phyloP scores from a whole-genome alignment of 2,113 vertebrate genomes.

The Holacanthus passer region DNA sequence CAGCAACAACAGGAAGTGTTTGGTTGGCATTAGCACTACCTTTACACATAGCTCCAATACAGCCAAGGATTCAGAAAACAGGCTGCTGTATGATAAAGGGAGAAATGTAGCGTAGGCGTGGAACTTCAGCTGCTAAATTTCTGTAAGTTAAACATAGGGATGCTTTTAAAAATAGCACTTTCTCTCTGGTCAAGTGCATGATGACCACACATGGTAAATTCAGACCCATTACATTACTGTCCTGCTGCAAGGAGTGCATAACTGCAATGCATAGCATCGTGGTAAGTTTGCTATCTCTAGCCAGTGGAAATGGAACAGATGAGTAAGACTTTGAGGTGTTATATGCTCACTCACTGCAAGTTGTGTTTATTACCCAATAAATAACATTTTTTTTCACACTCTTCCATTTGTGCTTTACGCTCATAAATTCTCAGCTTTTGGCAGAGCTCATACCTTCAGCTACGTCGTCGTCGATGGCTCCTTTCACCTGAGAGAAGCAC shows the following conservation, averaged over 20 bases:
- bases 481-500: slow-evolving; percentile 99
- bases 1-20: slow-evolving; percentile 10
- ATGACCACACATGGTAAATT: background rate
- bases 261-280: background rate
- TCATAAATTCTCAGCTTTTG: background rate
- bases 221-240: background rate
- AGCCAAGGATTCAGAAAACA: background rate
- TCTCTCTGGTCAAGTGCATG: background rate
- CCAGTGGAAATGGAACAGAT: background rate
- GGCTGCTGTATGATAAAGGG: background rate
- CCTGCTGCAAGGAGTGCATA: background rate
- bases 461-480: slow-evolving; percentile 98
- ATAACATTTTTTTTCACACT: background rate
- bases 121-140: background rate
- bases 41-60: background rate
- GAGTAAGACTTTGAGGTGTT: background rate
- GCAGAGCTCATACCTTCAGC: slow-evolving; percentile 92
- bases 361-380: background rate
- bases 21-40: background rate
- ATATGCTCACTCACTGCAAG: background rate
- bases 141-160: background rate
- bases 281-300: background rate
- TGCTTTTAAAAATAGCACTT: background rate
- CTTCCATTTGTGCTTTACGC: background rate
- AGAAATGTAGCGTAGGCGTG: background rate